Evolutionary conservation across 2,888 invertebrate species (phyloP).

Genomic region (Gisinianus flammeolus): DNA sequence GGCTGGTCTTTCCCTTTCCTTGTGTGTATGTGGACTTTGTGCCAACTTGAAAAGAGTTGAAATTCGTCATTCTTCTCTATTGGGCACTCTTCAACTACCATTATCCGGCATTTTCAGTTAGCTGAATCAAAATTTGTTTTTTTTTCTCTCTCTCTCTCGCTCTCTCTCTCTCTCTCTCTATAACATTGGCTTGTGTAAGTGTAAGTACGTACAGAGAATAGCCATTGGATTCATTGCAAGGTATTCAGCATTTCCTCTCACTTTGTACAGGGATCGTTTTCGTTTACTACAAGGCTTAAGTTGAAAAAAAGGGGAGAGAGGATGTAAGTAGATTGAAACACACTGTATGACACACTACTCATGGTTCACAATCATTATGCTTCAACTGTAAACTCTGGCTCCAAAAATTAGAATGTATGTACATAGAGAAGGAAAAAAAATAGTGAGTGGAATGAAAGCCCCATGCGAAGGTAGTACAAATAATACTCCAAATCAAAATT

Average conservation of each 20-base stretch:
- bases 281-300: background rate
- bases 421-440: too few relatives aligned
- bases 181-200: background rate
- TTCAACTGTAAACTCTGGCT: too few relatives aligned
- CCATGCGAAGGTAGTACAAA: too few relatives aligned
- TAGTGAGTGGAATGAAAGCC: too few relatives aligned
- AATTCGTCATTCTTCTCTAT: constrained; percentile 4
- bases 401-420: too few relatives aligned
- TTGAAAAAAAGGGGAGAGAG: background rate
- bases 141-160: background rate
- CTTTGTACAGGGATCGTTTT: background rate
- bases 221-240: background rate
- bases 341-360: too few relatives aligned
- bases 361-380: too few relatives aligned
- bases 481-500: too few relatives aligned
- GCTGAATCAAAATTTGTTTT: constrained; percentile 7
- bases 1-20: constrained; percentile 8
- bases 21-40: constrained; percentile 14
- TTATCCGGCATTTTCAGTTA: constrained; percentile 27
- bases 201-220: background rate
- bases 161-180: background rate
- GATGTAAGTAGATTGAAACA: too few relatives aligned
- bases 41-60: constrained; percentile 28
- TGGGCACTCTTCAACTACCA: constrained; percentile 18
- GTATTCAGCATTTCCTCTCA: constrained; percentile 1